Evolutionary conservation across 2,888 invertebrate species (phyloP), one percentile per base, ranked within the genome.

Genomic region (Drosophila sordidula): DNA sequence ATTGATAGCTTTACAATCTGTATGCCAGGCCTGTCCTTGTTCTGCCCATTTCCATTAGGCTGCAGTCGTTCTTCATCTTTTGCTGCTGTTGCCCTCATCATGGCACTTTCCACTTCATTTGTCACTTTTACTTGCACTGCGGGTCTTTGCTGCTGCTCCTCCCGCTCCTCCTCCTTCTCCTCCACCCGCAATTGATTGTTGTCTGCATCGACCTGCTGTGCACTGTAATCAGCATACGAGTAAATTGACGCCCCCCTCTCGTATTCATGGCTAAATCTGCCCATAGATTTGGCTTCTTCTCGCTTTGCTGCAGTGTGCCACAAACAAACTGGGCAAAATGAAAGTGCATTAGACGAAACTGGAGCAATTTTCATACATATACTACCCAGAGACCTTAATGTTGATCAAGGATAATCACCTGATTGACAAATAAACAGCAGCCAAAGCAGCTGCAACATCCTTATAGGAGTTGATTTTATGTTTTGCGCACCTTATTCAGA

Each of bases 21-120:
- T 75, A 58, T 78, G 72, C 65, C 72, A 68, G 68, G 46, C 49
- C 41, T 59, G 59, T 61, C 61, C 52, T 59, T 55, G 57, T 46
- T 38, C 29, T 54, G 64, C 12, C 50, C 59, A 59, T 66, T 75
- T 72, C 38, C 39, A 75, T 76, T 65, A 49, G 62, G 29, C 18
- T 52, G 56, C 32, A 22, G 39, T 39, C 14, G 32, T 39, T 54
- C 46, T 47, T 58, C 32, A 32, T 52, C 42, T 12, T 39, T 49
- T 26, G 39, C 54, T 57, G 46, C 54, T 45, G 44, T 29, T 26
- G 75, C 34, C 57, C 49, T 64, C 69, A 63, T 73, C 77, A 64
- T 75, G 70, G 66, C 83, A 89, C 86, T 86, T 86, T 89, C 88
- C 85, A 87, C 89, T 79, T 86, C 89, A 89, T 88, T 86, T 86